Evolutionary conservation across 1,140 invertebrate genomes (phyloP).

Genomic region (Euwallacea fornicatus): DNA sequence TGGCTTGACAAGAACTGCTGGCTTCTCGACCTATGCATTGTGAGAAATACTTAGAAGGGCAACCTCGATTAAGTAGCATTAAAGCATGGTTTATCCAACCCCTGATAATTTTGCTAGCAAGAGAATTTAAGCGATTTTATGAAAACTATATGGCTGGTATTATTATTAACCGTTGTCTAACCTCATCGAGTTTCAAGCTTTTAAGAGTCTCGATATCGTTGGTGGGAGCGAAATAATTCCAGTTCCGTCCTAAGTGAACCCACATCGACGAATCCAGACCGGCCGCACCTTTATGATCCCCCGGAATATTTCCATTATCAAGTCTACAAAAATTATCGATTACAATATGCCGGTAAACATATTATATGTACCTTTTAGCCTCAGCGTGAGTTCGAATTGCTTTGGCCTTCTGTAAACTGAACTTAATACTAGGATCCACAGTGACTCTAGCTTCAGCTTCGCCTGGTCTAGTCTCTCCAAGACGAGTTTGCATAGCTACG

Average conservation of each 20-base stretch:
- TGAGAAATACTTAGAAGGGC: not conserved
- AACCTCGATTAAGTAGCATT: not conserved
- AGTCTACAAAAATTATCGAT: conserved; percentile 29
- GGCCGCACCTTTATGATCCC: conserved; percentile 71
- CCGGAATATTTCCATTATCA: conserved; percentile 67
- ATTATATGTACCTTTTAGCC: conserved; percentile 45
- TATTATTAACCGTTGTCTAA: too few relatives aligned
- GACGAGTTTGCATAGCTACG: too few relatives aligned
- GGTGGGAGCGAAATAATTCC: conserved; percentile 54
- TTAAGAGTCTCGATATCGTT: not conserved
- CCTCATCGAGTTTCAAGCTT: too few relatives aligned
- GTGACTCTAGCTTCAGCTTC: too few relatives aligned
- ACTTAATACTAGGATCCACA: conserved; percentile 49
- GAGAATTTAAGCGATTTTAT: too few relatives aligned
- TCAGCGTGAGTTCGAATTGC: conserved; percentile 54
- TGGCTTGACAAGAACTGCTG: not conserved
- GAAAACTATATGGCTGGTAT: too few relatives aligned
- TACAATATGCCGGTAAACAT: conserved; percentile 5
- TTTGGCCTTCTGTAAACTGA: conserved; percentile 53
- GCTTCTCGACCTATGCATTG: not conserved
- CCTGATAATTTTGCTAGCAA: not conserved
- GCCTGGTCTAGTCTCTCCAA: too few relatives aligned
- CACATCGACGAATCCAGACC: conserved; percentile 73
- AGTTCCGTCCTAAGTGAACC: conserved; percentile 69
- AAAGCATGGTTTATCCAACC: not conserved